A percentile compares a stretch with the other conserved stretches of the same genome.
These are phyloP conservation scores for Bos indicus DNA, from an alignment of 2,113 vertebrate genomes.

Conservation along the genomic window DNA sequence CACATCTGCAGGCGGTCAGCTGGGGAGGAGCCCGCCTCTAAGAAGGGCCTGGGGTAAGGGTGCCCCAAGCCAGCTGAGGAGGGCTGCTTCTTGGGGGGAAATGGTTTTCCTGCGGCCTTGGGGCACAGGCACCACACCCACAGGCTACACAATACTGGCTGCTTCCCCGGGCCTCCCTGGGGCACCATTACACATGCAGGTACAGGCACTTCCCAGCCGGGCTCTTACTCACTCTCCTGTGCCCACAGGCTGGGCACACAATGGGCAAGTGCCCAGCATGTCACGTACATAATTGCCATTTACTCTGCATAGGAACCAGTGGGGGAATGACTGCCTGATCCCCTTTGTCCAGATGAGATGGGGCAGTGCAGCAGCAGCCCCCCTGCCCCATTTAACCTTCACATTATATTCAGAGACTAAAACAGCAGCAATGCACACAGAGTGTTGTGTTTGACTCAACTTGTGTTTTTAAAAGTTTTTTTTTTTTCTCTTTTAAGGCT, in stretches of 20 bases:
- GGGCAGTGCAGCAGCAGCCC: not conserved
- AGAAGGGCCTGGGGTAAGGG: not conserved
- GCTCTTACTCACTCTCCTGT: not conserved
- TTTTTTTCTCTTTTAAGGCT: not conserved
- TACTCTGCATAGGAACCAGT: not conserved
- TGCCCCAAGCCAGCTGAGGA: not conserved
- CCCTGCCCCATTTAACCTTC: not conserved
- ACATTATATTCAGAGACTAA: not conserved
- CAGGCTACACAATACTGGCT: not conserved
- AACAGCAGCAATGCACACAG: not conserved
- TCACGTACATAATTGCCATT: not conserved
- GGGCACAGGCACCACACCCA: slow-evolving; percentile 52
- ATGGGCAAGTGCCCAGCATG: accelerated
- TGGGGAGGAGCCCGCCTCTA: not conserved
- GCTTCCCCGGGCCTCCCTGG: not conserved
- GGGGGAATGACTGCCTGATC: not conserved
- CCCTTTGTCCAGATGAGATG: not conserved
- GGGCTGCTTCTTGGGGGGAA: not conserved
- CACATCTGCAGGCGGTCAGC: not conserved
- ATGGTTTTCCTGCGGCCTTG: not conserved
- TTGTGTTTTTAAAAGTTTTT: not conserved
- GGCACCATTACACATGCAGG: slow-evolving; percentile 19
- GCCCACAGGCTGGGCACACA: not conserved
- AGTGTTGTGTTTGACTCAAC: not conserved
- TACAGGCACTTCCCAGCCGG: not conserved